Evolutionary conservation across 2,888 invertebrate genomes (phyloP).

Genomic region (Lochmaea crataegi): DNA sequence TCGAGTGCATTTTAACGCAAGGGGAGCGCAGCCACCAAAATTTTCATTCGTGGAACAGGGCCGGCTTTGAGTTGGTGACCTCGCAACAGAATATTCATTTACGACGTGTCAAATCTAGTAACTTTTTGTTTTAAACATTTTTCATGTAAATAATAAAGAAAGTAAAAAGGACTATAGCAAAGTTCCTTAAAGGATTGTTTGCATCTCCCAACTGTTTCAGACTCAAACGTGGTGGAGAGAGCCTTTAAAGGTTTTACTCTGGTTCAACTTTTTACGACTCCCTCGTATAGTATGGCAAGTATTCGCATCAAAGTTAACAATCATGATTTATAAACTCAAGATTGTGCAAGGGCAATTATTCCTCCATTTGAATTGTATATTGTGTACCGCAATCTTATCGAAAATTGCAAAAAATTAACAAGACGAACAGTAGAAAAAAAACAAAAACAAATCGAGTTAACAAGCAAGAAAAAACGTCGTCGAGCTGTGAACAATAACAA

Average conservation of each 20-base stretch:
- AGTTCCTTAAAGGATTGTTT: too few species aligned
- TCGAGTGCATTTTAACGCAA: too few species aligned
- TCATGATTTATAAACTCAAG: background rate
- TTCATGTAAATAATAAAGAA: too few species aligned
- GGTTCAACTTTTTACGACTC: background rate
- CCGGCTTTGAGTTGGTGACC: too few species aligned
- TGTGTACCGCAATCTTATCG: background rate
- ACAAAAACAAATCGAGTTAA: constrained; percentile 4
- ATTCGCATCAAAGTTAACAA: background rate
- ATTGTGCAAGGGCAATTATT: background rate
- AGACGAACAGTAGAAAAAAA: background rate
- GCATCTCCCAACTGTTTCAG: too few species aligned
- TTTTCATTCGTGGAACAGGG: too few species aligned
- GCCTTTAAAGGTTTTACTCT: background rate
- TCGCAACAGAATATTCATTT: too few species aligned
- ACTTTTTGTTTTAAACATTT: too few species aligned
- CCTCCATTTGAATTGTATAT: background rate
- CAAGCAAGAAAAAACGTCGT: constrained; percentile 1
- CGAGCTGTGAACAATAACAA: constrained; percentile 21
- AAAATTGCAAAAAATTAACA: constrained; percentile 6
- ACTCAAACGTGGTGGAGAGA: too few species aligned
- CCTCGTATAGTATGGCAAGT: background rate
- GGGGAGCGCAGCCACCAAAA: too few species aligned
- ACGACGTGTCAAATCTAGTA: too few species aligned
- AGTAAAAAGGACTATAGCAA: too few species aligned